phyloP scores from a whole-genome alignment of 2,113 vertebrate genomes.

The Etheostoma cragini region DNA sequence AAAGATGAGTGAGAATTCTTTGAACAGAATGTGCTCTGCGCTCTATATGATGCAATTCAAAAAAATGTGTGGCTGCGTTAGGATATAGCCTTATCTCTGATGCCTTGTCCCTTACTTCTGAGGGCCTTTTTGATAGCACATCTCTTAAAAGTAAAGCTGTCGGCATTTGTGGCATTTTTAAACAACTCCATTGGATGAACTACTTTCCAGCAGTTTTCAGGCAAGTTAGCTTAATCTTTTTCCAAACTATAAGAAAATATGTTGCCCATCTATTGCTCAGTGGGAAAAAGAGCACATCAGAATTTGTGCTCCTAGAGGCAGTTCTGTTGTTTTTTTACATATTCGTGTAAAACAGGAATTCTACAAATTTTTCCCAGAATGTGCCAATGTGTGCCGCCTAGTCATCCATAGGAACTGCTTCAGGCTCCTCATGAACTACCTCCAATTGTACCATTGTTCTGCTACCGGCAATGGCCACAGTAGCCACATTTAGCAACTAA shows the following conservation, averaged over 20 bases:
- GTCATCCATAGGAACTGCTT: background rate
- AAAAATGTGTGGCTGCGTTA: slow-evolving; percentile 4
- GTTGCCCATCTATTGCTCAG: background rate
- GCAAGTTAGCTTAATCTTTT: background rate
- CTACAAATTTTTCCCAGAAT: no score
- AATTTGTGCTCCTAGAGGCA: background rate
- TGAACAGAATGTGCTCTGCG: slow-evolving; percentile 26
- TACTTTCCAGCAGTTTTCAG: background rate
- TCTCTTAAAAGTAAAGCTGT: slow-evolving; percentile 14
- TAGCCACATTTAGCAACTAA: background rate
- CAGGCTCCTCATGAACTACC: background rate
- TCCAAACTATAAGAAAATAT: background rate
- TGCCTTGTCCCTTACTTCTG: slow-evolving; percentile 38
- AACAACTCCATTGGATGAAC: background rate
- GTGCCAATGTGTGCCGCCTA: background rate
- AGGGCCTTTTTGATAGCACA: slow-evolving; percentile 13
- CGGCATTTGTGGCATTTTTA: background rate
- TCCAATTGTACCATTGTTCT: background rate
- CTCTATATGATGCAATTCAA: slow-evolving; percentile 51
- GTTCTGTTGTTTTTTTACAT: no score
- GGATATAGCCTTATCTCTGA: slow-evolving; percentile 26
- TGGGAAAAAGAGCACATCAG: background rate
- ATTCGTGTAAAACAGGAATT: background rate
- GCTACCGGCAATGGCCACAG: background rate
- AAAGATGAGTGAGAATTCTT: slow-evolving; percentile 39